A percentile compares a stretch with the other conserved stretches of the same genome.
phyloP scores from a whole-genome alignment of 2,797 vertebrate genomes.

The Brachyrhaphis roseni region DNA sequence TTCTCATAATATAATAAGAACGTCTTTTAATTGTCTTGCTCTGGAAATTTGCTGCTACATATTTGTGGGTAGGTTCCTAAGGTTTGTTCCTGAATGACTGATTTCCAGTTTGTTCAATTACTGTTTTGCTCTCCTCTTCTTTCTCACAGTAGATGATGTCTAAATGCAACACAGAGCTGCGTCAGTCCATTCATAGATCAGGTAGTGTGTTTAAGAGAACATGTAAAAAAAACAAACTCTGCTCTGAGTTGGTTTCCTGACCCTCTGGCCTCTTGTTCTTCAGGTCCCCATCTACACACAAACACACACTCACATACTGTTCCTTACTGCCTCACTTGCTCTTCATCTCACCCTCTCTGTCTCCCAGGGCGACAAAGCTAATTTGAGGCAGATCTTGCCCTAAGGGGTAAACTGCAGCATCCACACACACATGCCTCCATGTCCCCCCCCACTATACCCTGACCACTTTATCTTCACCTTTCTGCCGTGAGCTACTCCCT shows the following conservation, averaged over 20 bases:
- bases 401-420: constrained; percentile 76
- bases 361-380: constrained; percentile 80
- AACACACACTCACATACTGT: constrained; percentile 25
- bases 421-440: constrained; percentile 35
- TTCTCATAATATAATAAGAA: constrained; percentile 79
- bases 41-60: constrained; percentile 82
- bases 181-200: constrained; percentile 36
- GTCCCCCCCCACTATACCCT: constrained; percentile 38
- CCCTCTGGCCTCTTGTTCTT: constrained; percentile 58
- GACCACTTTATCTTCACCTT: constrained; percentile 71
- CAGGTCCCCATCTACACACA: constrained; percentile 25
- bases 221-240: constrained; percentile 43
- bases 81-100: constrained; percentile 47
- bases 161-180: constrained; percentile 17
- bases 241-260: constrained; percentile 61
- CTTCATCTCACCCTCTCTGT: constrained; percentile 70
- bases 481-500: constrained; percentile 60
- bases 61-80: constrained; percentile 69
- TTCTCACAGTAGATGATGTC: constrained; percentile 4
- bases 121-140: constrained; percentile 16
- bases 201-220: constrained; percentile 49
- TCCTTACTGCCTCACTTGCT: constrained; percentile 65
- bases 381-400: constrained; percentile 84
- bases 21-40: constrained; percentile 81
- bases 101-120: constrained; percentile 31